These are phyloP conservation scores for Oscheius sp. DNA, from an alignment of 2,888 invertebrate species.

Conservation along the genomic window DNA sequence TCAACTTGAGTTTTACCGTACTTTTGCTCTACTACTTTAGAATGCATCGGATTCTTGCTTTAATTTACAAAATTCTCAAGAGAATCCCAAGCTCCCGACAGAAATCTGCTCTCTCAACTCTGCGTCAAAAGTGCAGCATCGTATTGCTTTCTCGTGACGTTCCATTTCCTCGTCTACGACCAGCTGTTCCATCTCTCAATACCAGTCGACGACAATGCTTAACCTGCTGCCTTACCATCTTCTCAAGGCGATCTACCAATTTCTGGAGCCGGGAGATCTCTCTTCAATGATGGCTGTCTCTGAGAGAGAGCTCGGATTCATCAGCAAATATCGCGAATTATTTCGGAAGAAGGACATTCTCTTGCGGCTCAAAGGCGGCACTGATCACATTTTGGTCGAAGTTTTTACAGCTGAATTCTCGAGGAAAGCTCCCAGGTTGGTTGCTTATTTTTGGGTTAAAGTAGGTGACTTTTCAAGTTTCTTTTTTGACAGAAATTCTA, in stretches of 20 bases:
- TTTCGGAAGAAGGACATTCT: constrained; percentile 14
- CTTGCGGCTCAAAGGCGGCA: background rate
- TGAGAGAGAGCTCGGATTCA: background rate
- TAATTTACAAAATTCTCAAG: too few relatives aligned
- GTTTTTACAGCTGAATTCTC: constrained; percentile 2
- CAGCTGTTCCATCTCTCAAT: background rate
- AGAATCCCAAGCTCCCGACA: too few relatives aligned
- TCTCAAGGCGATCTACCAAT: constrained; percentile 13
- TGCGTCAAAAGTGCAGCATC: too few relatives aligned
- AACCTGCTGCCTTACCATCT: constrained; percentile 12
- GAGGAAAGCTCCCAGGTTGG: background rate
- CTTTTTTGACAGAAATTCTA: too few relatives aligned
- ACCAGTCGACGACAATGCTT: constrained; percentile 5
- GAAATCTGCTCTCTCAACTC: too few relatives aligned
- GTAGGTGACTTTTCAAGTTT: background rate
- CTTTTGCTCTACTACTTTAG: too few relatives aligned
- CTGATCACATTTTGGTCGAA: background rate
- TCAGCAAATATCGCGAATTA: constrained; percentile 3
- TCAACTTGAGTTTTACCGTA: too few relatives aligned
- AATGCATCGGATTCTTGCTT: background rate
- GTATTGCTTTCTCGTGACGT: background rate
- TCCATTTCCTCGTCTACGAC: constrained; percentile 1
- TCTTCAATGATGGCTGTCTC: constrained; percentile 6
- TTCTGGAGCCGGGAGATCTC: constrained; percentile 3
- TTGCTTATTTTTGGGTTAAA: background rate